Evolutionary conservation across 2,888 invertebrate species (phyloP), one percentile per base, ranked within the genome.

Genomic region (Eristalis tenax): DNA sequence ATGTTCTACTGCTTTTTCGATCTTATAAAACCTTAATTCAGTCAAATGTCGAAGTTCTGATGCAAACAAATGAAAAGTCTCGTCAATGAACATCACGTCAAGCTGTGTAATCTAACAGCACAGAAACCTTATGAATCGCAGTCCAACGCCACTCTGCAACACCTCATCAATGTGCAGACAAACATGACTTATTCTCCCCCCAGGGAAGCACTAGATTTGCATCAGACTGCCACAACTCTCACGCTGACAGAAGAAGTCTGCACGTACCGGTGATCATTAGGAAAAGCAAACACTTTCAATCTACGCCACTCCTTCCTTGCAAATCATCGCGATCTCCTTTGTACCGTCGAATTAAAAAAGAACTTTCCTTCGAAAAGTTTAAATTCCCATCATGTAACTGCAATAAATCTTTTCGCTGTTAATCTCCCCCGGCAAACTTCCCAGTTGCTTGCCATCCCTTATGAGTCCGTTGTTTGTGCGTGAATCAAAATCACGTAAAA

Each of bases 331-430:
- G 38, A 38, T 38, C 38, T 38, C 38, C 38, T 13, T 38, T 13
- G 38, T n/a, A 15, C 8, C 50, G 1, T 50, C 8, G 50, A 18
- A 18, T 18, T 8, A n/a, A 50, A 50, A 18, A 22, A 18, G 18
- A 50, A 18, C 18, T 59, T 26, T 23, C 13, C 26, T 59, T 13
- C 13, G 38, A 26, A 50, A 63, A 22, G 15, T 40, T 28, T 15
- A 50, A 35, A 71, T 79, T 79, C 65, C 23, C 79, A 61, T 73
- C 66, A 66, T 73, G 71, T 57, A 26, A 59, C 68, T 40, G 61
- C 61, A 80, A 80, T 80, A 74, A 74, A 80, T 80, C 74, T 74
- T 68, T 50, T 22, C 28, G 38, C 59, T 63, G 69, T 75, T 79
- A 66, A 81, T 74, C 80, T 63, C 68, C 23, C 23, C 5, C 56